Base-by-base conservation (phyloP, 1,140 invertebrate species). In the Papilio glaucus region DNA sequence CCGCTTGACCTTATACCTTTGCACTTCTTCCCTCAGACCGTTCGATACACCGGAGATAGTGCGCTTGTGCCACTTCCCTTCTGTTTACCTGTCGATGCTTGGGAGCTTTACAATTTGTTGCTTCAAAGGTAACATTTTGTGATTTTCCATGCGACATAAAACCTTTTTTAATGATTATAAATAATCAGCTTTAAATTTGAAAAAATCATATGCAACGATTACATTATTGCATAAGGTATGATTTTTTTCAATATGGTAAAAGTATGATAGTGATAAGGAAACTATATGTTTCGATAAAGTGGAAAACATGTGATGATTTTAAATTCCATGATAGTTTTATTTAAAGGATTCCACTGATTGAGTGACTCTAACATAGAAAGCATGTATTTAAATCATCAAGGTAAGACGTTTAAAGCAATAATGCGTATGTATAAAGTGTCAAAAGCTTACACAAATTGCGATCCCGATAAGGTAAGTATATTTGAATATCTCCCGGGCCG, bases 1-100 rank as follows among this genome's bases (percentile, higher is more conserved):
- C 78, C 77, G 76, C 69, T 78, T 80, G 83, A 85, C 83, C 83
- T n/a, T 82, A 82, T 83, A 77, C 74, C 61, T 77, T 41, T 81
- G 72, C 76, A 74, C 73, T 73, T 75, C 79, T 79, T 79, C 77
- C 77, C 74, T 67, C 65, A 76, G 72, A 75, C 63, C 67, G 61
- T 42, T 60, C 67, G 69, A 68, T 62, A 72, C 65, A 33, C 45
- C 49, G 33, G 49, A 74, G 62, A 65, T 65, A 65, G 37, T 61
- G 65, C 72, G 72, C 61, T 74, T 72, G 77, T 71, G 74, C 70
- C 61, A 76, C 73, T 73, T 76, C 75, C 77, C 37, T 4, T 41
- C 33, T 39, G 37, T 65, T 65, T 39, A 65, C 33, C 8, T 24
- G 21, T 41, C 33, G 62, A 65, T 65, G 18, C 15, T 62, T 13